Evolutionary conservation across 2,888 invertebrate species (phyloP).

Genomic region (Pandemis corylana): DNA sequence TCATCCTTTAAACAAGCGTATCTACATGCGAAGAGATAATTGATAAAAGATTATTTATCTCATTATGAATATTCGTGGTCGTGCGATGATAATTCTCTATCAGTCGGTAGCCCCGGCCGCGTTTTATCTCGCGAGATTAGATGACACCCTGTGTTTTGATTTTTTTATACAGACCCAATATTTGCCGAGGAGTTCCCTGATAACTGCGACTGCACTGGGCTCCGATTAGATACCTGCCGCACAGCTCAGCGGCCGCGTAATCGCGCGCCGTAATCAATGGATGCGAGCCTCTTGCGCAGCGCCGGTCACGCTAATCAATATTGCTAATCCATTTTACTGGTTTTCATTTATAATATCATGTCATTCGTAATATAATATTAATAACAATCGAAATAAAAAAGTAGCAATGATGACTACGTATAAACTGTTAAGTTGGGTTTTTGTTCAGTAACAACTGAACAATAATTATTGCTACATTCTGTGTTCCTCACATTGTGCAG

Average conservation of each 20-base stretch:
- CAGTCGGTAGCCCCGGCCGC: constrained; percentile 81
- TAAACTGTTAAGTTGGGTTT: too few relatives aligned
- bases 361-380: not conserved
- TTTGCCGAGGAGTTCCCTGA: constrained; percentile 85
- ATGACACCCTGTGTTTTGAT: constrained; percentile 84
- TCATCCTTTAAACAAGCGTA: constrained; percentile 84
- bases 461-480: too few relatives aligned
- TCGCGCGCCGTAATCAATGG: constrained; percentile 58
- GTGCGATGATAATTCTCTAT: constrained; percentile 82
- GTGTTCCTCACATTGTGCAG: constrained; percentile 88
- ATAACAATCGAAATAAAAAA: not conserved
- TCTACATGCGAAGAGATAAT: constrained; percentile 81
- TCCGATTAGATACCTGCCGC: constrained; percentile 76
- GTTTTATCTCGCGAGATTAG: constrained; percentile 84
- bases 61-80: constrained; percentile 84
- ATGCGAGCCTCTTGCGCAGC: constrained; percentile 48
- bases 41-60: constrained; percentile 85
- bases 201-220: constrained; percentile 67
- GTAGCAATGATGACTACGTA: too few relatives aligned
- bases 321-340: constrained; percentile 8
- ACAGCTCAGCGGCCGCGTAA: constrained; percentile 47
- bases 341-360: constrained; percentile 19
- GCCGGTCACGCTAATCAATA: constrained; percentile 25
- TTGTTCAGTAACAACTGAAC: too few relatives aligned
- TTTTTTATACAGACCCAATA: constrained; percentile 79